These are phyloP conservation scores for Calosoma granatense DNA, from an alignment of 1,140 invertebrate species.

Conservation along the genomic window DNA sequence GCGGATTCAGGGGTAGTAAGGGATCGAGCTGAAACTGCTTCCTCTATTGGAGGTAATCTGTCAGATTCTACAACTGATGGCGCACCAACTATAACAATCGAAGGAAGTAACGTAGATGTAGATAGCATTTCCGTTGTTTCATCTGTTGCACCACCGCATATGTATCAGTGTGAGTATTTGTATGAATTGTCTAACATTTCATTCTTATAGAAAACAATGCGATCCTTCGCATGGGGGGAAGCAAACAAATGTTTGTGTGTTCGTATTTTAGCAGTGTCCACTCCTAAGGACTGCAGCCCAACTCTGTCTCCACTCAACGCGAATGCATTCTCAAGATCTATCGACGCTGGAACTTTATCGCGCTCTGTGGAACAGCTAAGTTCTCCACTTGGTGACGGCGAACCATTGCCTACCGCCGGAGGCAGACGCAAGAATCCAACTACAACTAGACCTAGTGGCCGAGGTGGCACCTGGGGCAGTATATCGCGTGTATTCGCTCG, in stretches of 20 bases:
- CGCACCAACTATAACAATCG: conserved; percentile 53
- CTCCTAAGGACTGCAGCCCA: conserved; percentile 72
- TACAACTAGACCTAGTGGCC: conserved; percentile 35
- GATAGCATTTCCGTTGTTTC: conserved; percentile 65
- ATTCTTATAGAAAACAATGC: conserved; percentile 10
- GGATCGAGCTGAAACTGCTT: conserved; percentile 64
- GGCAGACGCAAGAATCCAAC: conserved; percentile 34
- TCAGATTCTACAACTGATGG: conserved; percentile 70
- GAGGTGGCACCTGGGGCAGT: conserved; percentile 63
- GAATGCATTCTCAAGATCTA: conserved; percentile 63
- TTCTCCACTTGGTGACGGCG: conserved; percentile 32
- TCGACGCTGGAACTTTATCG: conserved; percentile 58
- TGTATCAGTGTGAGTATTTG: conserved; percentile 66
- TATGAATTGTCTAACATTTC: conserved; percentile 1
- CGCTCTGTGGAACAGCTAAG: conserved; percentile 57
- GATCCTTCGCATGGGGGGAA: too few species aligned
- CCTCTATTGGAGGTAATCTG: conserved; percentile 60
- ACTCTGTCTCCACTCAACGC: conserved; percentile 67
- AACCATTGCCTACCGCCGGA: conserved; percentile 39
- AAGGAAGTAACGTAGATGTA: conserved; percentile 49
- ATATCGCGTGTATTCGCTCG: conserved; percentile 78
- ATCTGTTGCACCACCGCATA: conserved; percentile 58
- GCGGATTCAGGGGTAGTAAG: conserved; percentile 80
- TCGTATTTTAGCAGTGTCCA: too few species aligned
- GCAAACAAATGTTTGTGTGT: conserved; percentile 24